Evolutionary conservation across 2,888 invertebrate genomes (phyloP).

Genomic region (Aphrophora alni): DNA sequence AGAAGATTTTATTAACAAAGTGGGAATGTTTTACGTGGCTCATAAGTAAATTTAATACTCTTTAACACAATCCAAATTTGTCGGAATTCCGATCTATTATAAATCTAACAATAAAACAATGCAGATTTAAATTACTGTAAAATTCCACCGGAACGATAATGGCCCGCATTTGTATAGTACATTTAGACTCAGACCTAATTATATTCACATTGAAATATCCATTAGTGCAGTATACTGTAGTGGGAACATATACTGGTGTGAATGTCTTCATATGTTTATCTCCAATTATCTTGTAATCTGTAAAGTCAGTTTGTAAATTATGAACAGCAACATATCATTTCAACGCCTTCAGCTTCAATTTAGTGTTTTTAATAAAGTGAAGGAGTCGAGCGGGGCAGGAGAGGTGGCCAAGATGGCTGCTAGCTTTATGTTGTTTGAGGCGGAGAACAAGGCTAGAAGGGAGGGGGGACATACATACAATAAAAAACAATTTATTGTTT

Average conservation of each 20-base stretch:
- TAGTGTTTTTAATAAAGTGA: conserved; percentile 13
- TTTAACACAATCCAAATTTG: too few species aligned
- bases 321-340: conserved; percentile 28
- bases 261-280: not conserved
- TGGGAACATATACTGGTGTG: not conserved
- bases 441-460: not conserved
- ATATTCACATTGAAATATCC: too few species aligned
- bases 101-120: too few species aligned
- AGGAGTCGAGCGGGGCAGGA: not conserved
- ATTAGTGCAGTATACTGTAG: not conserved
- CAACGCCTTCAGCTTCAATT: conserved; percentile 33
- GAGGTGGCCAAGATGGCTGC: conserved; percentile 37
- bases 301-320: not conserved
- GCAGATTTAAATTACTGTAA: too few species aligned
- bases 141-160: too few species aligned
- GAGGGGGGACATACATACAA: conserved; percentile 28
- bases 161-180: too few species aligned
- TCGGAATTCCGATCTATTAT: too few species aligned
- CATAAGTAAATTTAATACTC: too few species aligned
- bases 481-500: conserved; percentile 43
- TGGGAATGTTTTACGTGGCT: too few species aligned
- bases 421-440: conserved; percentile 16
- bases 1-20: too few species aligned
- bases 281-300: conserved; percentile 2
- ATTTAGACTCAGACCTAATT: too few species aligned